Percentiles rank a stretch among this genome's conserved stretches.
phyloP scores from a whole-genome alignment of 2,113 vertebrate species.

The Arvicanthis niloticus region DNA sequence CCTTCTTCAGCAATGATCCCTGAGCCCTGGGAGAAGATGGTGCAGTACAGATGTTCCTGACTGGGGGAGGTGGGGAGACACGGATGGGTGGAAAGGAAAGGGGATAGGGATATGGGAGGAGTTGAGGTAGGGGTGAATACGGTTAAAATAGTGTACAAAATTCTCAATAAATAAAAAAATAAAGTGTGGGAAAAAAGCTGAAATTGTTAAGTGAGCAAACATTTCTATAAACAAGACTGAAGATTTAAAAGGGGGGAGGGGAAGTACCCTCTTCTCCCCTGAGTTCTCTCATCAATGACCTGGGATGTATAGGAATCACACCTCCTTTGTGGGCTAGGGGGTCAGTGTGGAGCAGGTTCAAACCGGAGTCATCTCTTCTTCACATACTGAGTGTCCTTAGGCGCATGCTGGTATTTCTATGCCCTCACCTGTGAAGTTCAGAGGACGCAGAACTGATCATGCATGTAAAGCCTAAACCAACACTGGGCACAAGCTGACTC shows the following conservation, averaged over 20 bases:
- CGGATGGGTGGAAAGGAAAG: background rate
- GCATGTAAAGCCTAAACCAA: background rate
- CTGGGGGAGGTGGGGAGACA: background rate
- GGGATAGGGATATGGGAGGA: background rate
- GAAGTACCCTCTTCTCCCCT: background rate
- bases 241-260: background rate
- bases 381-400: background rate
- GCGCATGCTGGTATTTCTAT: background rate
- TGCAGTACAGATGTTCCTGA: background rate
- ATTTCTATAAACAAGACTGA: background rate
- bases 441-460: background rate
- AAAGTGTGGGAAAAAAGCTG: background rate
- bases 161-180: background rate
- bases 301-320: background rate
- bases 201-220: background rate
- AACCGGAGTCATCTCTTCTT: background rate
- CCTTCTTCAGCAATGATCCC: background rate
- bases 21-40: background rate
- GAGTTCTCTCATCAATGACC: background rate
- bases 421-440: background rate
- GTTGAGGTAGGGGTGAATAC: background rate
- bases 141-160: background rate
- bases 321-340: accelerated
- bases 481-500: background rate
- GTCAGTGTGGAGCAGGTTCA: background rate